phyloP scores from a whole-genome alignment of 2,797 vertebrate genomes.

The Esox masquinongy region DNA sequence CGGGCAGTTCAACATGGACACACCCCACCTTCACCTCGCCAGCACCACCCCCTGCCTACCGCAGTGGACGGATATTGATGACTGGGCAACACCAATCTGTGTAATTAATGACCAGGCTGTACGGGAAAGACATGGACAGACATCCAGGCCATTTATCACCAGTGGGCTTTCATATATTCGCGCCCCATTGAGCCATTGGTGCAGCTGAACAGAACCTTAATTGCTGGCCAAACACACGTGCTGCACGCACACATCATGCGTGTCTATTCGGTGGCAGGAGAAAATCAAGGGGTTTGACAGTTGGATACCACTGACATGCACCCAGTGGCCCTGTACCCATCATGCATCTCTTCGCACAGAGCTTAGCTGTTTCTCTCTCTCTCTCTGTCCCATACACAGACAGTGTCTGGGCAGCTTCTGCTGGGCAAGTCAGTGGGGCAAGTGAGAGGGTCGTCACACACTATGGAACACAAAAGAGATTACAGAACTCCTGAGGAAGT shows the following conservation, averaged over 20 bases:
- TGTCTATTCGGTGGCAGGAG: constrained; percentile 46
- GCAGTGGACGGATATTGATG: constrained; percentile 72
- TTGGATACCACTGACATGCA: neutral
- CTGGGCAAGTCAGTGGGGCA: constrained; percentile 32
- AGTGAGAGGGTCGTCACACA: constrained; percentile 49
- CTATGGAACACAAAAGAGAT: constrained; percentile 60
- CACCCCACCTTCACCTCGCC: neutral
- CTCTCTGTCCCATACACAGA: constrained; percentile 4
- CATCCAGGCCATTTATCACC: constrained; percentile 76
- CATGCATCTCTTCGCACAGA: too few species aligned
- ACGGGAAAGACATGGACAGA: constrained; percentile 71
- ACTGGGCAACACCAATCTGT: constrained; percentile 72
- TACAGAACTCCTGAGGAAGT: constrained; percentile 61
- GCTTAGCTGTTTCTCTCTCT: constrained; percentile 11
- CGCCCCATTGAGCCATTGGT: constrained; percentile 69
- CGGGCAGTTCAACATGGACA: neutral
- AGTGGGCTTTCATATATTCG: constrained; percentile 59
- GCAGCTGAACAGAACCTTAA: constrained; percentile 73
- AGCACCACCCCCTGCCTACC: too few species aligned
- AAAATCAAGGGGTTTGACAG: constrained; percentile 51
- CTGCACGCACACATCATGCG: constrained; percentile 1
- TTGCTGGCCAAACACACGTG: constrained; percentile 40
- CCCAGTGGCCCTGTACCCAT: neutral
- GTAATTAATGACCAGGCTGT: constrained; percentile 79
- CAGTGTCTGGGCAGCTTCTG: constrained; percentile 10